Evolutionary conservation across 1,140 invertebrate species (phyloP).

Genomic region (Ptiloglossa arizonensis): DNA sequence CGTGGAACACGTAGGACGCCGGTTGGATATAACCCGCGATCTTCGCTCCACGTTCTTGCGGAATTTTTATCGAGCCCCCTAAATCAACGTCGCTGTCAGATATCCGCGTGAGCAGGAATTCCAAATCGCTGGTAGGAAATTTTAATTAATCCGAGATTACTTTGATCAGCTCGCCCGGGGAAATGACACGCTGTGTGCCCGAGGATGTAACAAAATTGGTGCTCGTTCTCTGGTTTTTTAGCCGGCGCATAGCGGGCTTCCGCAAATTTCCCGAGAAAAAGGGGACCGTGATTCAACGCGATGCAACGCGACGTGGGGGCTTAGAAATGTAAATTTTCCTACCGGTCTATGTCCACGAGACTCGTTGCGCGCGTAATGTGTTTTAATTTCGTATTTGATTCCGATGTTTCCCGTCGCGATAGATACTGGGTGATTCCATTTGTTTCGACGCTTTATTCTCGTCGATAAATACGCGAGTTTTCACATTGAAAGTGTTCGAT

Average conservation of each 20-base stretch:
- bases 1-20: background rate
- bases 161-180: background rate
- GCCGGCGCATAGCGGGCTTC: background rate
- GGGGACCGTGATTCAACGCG: too few relatives aligned
- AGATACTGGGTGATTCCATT: too few relatives aligned
- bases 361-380: too few relatives aligned
- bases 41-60: background rate
- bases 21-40: background rate
- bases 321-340: too few relatives aligned
- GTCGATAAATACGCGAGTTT: too few relatives aligned
- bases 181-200: background rate
- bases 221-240: background rate
- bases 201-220: slow-evolving; percentile 8
- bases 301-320: too few relatives aligned
- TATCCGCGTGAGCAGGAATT: slow-evolving; percentile 1
- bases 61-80: slow-evolving; percentile 10
- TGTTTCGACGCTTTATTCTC: too few relatives aligned
- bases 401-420: too few relatives aligned
- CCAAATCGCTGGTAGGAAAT: slow-evolving; percentile 4
- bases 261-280: too few relatives aligned
- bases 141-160: slow-evolving; percentile 25
- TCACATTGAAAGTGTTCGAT: too few relatives aligned
- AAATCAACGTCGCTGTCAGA: slow-evolving; percentile 14
- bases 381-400: too few relatives aligned
- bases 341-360: too few relatives aligned